Conservation (phyloP, 2,797 vertebrate species). For the Danio tinwini region DNA sequence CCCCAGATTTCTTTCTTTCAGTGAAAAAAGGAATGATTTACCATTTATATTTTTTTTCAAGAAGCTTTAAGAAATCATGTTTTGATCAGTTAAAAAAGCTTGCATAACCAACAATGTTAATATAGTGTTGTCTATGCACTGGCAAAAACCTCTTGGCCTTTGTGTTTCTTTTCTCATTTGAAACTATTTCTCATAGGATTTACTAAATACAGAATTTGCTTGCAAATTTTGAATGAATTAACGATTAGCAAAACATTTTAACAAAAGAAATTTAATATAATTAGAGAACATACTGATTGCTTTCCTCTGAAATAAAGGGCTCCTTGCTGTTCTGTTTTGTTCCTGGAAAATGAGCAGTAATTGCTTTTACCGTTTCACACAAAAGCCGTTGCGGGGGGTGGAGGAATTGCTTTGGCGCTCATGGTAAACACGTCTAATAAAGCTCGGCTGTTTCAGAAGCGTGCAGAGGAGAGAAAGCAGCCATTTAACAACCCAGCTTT, state of each 20-base stretch:
- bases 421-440: slow-evolving; percentile 30
- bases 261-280: slow-evolving; percentile 37
- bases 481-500: neutral
- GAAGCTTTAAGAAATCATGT: neutral
- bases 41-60: neutral
- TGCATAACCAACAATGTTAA: neutral
- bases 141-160: neutral
- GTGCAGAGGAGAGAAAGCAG: neutral
- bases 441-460: slow-evolving; percentile 14
- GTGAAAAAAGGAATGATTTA: neutral
- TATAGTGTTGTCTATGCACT: neutral
- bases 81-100: neutral
- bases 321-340: slow-evolving; percentile 37
- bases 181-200: neutral
- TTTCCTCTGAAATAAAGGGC: slow-evolving; percentile 2
- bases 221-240: slow-evolving; percentile 24
- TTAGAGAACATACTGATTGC: slow-evolving; percentile 34
- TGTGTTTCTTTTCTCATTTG: neutral
- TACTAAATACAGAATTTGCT: slow-evolving; percentile 8
- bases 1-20: no score
- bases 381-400: slow-evolving; percentile 18
- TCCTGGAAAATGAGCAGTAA: slow-evolving; percentile 46
- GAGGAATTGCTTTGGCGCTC: neutral
- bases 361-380: slow-evolving; percentile 29
- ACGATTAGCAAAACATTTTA: slow-evolving; percentile 35